phyloP scores from a whole-genome alignment of 1,140 invertebrate species.

The Nasonia vitripennis region DNA sequence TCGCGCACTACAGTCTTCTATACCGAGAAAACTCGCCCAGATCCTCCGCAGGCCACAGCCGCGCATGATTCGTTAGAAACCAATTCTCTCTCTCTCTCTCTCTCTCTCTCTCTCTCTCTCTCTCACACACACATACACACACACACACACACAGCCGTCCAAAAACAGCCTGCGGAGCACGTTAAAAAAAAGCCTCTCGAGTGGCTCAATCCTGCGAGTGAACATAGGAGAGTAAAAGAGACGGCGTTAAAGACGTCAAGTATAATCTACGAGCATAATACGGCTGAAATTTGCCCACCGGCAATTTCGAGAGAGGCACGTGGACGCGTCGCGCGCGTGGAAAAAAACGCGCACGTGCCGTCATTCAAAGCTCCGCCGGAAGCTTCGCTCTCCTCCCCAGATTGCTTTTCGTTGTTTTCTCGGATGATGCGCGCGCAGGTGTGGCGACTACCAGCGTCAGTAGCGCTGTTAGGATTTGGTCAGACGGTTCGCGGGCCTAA shows the following conservation, averaged over 20 bases:
- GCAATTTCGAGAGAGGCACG: neutral
- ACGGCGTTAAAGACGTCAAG: neutral
- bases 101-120: no score
- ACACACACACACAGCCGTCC: neutral
- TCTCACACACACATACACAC: no score
- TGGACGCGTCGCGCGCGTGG: neutral
- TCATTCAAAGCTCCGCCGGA: neutral
- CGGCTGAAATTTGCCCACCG: neutral
- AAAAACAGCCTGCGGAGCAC: neutral
- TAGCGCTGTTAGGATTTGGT: constrained; percentile 42
- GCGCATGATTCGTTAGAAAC: neutral
- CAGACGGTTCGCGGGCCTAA: constrained; percentile 11
- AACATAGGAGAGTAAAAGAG: neutral
- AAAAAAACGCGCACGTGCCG: constrained; percentile 29
- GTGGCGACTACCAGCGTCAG: neutral
- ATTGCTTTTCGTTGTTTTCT: neutral
- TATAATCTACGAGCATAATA: no score
- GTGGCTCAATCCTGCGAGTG: neutral
- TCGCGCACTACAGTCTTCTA: neutral
- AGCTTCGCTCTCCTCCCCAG: neutral
- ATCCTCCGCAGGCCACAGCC: neutral
- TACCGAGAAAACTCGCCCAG: neutral
- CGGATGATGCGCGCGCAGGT: neutral
- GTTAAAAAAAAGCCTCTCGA: neutral
- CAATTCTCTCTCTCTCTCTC: neutral